Evolutionary conservation across 1,140 invertebrate genomes (phyloP).

Genomic region (Stenopsyche tienmushanensis): DNA sequence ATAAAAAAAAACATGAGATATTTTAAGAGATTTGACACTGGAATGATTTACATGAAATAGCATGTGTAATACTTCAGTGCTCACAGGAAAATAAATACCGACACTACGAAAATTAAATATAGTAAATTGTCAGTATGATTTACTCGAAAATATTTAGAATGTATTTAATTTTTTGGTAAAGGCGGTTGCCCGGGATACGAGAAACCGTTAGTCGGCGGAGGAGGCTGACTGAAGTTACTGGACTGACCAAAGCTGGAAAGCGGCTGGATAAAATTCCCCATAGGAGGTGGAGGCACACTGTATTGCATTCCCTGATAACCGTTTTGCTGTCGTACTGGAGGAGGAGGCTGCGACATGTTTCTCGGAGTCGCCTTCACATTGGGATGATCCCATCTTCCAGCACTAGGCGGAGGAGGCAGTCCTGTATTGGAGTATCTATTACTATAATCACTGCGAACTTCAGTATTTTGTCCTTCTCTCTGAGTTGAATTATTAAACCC

Average conservation of each 20-base stretch:
- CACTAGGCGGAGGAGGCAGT: background rate
- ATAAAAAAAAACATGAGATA: too few relatives aligned
- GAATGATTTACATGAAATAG: background rate
- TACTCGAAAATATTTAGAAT: too few relatives aligned
- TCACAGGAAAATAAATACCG: too few relatives aligned
- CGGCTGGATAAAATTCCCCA: slow-evolving; percentile 30
- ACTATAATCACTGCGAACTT: background rate
- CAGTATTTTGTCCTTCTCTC: background rate
- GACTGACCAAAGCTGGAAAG: too few relatives aligned
- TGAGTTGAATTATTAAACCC: background rate
- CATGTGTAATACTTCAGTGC: too few relatives aligned
- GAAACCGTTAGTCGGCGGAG: slow-evolving; percentile 30
- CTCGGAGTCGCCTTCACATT: background rate
- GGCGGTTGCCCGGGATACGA: slow-evolving; percentile 28
- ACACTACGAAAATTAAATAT: background rate
- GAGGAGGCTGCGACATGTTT: slow-evolving; percentile 7
- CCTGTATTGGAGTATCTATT: slow-evolving; percentile 8
- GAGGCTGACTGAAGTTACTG: slow-evolving; percentile 25
- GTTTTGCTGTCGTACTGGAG: slow-evolving; percentile 5
- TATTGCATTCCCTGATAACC: slow-evolving; percentile 25
- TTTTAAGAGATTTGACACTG: background rate
- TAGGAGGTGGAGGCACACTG: slow-evolving; percentile 32
- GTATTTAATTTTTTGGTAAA: slow-evolving; percentile 37
- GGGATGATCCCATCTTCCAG: slow-evolving; percentile 28
- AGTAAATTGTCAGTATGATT: too few relatives aligned